These are phyloP conservation scores for Mus minutoides DNA, from an alignment of 2,797 vertebrate species.

Conservation along the genomic window DNA sequence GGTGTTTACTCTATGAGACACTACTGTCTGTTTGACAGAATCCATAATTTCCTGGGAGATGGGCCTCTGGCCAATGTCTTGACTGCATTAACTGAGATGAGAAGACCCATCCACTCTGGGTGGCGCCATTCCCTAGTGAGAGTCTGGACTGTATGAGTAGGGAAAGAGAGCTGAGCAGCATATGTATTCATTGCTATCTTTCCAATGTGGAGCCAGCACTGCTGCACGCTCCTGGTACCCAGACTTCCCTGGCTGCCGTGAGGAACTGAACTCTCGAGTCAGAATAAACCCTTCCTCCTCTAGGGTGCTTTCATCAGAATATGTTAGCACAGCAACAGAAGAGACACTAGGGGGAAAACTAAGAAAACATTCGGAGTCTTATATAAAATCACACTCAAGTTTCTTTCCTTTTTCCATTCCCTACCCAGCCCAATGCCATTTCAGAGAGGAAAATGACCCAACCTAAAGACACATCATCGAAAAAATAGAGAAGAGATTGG, in stretches of 20 bases:
- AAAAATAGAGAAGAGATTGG: conserved; percentile 32
- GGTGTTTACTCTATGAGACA: not conserved
- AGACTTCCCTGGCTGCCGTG: too few relatives aligned
- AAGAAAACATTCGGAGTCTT: not conserved
- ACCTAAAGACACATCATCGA: not conserved
- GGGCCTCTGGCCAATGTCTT: not conserved
- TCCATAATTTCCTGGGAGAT: not conserved
- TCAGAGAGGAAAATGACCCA: not conserved
- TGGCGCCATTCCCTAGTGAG: not conserved
- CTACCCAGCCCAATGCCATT: not conserved
- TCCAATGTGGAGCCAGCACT: not conserved
- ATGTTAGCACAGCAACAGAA: not conserved
- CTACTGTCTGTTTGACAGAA: not conserved
- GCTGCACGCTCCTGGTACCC: not conserved
- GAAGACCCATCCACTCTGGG: not conserved
- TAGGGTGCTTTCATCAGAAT: too few relatives aligned
- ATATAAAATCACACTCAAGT: not conserved
- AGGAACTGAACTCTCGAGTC: not conserved
- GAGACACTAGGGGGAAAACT: not conserved
- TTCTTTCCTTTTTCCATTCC: not conserved
- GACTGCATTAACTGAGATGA: not conserved
- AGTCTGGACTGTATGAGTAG: not conserved
- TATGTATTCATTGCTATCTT: not conserved
- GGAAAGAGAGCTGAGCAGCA: not conserved
- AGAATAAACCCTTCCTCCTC: not conserved